phyloP scores from a whole-genome alignment of 2,113 vertebrate species.

The Rhynchomys soricoides region DNA sequence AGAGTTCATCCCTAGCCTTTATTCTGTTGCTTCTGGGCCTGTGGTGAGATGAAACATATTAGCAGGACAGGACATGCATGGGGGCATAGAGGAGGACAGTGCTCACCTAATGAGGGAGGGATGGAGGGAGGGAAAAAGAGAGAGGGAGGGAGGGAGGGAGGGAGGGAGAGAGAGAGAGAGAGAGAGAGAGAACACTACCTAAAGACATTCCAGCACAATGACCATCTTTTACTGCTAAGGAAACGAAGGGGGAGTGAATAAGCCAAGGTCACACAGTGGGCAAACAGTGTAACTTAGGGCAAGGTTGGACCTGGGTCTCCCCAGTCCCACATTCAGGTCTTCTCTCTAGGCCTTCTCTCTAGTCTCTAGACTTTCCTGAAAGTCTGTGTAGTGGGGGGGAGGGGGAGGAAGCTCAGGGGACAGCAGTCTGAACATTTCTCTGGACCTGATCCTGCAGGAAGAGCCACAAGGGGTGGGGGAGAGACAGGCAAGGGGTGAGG shows the following conservation, averaged over 20 bases:
- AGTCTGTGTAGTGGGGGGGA: not conserved
- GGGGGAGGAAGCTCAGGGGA: no score
- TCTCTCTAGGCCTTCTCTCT: not conserved
- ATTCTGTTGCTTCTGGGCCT: not conserved
- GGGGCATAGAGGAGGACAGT: not conserved
- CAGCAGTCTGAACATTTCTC: not conserved
- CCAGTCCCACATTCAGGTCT: not conserved
- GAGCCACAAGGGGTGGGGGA: not conserved
- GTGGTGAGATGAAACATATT: not conserved
- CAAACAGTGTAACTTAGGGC: not conserved
- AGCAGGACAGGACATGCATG: not conserved
- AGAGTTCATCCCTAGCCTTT: not conserved
- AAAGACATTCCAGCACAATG: not conserved
- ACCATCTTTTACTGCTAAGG: not conserved
- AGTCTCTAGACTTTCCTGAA: no score
- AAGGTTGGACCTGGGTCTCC: not conserved
- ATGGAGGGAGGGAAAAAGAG: no score
- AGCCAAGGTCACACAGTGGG: not conserved
- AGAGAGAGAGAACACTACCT: not conserved
- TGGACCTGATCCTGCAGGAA: no score
- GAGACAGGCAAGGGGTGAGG: not conserved
- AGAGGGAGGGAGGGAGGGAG: no score
- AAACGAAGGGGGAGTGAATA: not conserved
- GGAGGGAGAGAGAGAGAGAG: not conserved
- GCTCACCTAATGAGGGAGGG: not conserved